These are phyloP conservation scores for Zeuzera pyrina DNA, from an alignment of 2,888 invertebrate genomes.

Conservation along the genomic window DNA sequence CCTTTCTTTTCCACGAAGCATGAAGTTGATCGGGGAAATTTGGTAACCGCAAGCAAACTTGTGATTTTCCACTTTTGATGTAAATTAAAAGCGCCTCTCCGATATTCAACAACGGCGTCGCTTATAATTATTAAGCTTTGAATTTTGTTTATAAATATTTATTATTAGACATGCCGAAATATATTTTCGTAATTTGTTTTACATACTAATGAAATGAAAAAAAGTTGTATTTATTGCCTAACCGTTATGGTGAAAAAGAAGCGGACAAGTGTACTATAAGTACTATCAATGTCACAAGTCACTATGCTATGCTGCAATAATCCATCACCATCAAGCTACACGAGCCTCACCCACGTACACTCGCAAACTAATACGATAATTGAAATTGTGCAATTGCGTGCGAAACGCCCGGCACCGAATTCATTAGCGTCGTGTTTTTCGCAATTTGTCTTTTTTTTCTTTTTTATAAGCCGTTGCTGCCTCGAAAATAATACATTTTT, in stretches of 20 bases:
- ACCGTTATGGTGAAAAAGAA: too few relatives aligned
- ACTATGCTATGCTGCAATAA: constrained; percentile 24
- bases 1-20: constrained; percentile 54
- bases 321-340: constrained; percentile 42
- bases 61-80: constrained; percentile 56
- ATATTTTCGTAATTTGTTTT: too few relatives aligned
- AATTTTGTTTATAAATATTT: too few relatives aligned
- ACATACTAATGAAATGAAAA: too few relatives aligned
- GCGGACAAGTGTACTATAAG: constrained; percentile 11
- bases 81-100: constrained; percentile 41
- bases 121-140: too few relatives aligned
- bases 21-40: constrained; percentile 59
- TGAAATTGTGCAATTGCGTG: constrained; percentile 75
- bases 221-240: too few relatives aligned
- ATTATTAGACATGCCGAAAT: too few relatives aligned
- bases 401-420: constrained; percentile 61
- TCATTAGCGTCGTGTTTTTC: constrained; percentile 62
- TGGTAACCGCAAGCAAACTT: constrained; percentile 48
- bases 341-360: constrained; percentile 21
- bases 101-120: too few relatives aligned
- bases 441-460: constrained; percentile 37
- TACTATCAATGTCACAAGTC: constrained; percentile 28
- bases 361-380: constrained; percentile 69
- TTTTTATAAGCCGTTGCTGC: constrained; percentile 38
- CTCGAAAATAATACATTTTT: constrained; percentile 44